Evolutionary conservation across 2,113 vertebrate genomes (phyloP).

Genomic region (Chlorodrepanis virens): DNA sequence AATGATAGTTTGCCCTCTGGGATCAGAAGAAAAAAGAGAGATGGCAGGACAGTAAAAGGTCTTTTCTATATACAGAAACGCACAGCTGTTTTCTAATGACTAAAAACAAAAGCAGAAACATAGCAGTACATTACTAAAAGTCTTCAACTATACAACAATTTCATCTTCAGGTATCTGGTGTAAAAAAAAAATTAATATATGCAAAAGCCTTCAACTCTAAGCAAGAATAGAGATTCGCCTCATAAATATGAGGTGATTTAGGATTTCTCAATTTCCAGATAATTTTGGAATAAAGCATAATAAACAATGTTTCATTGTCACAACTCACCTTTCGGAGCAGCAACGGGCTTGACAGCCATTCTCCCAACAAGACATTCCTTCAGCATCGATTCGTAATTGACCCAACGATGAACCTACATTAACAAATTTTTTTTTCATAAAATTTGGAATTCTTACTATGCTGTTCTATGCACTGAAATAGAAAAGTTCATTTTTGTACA

Average conservation of each 20-base stretch:
- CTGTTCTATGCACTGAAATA: neutral
- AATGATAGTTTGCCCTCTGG: neutral
- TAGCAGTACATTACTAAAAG: neutral
- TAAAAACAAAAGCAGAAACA: neutral
- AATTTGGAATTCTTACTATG: neutral
- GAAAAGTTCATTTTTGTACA: neutral
- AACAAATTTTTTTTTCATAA: neutral
- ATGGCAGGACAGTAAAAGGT: neutral
- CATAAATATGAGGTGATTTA: neutral
- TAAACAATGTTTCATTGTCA: neutral
- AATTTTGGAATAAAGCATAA: neutral
- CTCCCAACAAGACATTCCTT: slow-evolving; percentile 94
- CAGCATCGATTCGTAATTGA: slow-evolving; percentile 98
- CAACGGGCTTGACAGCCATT: slow-evolving; percentile 79
- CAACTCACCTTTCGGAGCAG: slow-evolving; percentile 80
- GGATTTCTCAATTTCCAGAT: neutral
- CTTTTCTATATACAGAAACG: neutral
- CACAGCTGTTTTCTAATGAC: neutral
- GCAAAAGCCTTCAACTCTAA: neutral
- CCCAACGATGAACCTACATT: slow-evolving; percentile 93
- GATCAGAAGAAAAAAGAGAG: neutral
- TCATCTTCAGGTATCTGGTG: neutral
- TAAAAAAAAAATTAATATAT: neutral
- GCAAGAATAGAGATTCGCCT: neutral
- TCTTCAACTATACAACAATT: neutral